Conservation (phyloP, 2,113 vertebrate species). For the Coreoperca whiteheadi region DNA sequence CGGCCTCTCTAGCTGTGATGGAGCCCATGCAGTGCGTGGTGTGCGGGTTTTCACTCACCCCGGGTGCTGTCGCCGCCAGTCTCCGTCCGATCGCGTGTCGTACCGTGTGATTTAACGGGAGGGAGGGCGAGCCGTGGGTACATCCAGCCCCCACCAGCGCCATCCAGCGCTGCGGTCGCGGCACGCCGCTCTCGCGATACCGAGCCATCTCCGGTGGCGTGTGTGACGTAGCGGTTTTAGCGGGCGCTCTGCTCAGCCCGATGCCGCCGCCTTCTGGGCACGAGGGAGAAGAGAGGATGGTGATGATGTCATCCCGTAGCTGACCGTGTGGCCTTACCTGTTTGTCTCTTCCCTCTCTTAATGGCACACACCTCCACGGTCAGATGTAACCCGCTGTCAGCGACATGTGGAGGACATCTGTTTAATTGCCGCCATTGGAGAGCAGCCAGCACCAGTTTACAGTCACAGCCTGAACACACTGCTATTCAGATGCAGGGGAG, state of each 20-base stretch:
- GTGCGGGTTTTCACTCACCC: constrained; percentile 62
- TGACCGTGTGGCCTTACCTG: constrained; percentile 28
- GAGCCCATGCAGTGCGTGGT: constrained; percentile 15
- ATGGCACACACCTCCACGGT: background rate
- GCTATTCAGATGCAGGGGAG: constrained; percentile 44
- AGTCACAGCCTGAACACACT: constrained; percentile 24
- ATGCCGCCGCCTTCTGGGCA: constrained; percentile 72
- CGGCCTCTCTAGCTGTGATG: constrained; percentile 3
- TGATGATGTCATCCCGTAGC: constrained; percentile 66
- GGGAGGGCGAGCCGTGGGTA: constrained; percentile 71
- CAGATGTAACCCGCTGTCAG: constrained; percentile 28
- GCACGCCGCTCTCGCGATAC: constrained; percentile 80
- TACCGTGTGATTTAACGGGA: constrained; percentile 65
- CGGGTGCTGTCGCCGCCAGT: constrained; percentile 58
- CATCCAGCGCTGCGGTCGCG: constrained; percentile 77
- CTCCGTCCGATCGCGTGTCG: constrained; percentile 73
- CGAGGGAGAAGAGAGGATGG: background rate
- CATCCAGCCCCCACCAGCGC: constrained; percentile 71
- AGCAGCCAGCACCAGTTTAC: constrained; percentile 49
- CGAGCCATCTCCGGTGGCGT: constrained; percentile 37
- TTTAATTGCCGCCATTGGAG: constrained; percentile 43
- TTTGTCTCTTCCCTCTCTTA: background rate
- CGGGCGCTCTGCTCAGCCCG: constrained; percentile 7
- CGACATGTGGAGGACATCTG: constrained; percentile 56
- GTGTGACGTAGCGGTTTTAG: constrained; percentile 67